A percentile compares a stretch with the other conserved stretches of the same genome.
Evolutionary conservation across 1,140 invertebrate species (phyloP).

Genomic region (Tetramorium parvispinum): DNA sequence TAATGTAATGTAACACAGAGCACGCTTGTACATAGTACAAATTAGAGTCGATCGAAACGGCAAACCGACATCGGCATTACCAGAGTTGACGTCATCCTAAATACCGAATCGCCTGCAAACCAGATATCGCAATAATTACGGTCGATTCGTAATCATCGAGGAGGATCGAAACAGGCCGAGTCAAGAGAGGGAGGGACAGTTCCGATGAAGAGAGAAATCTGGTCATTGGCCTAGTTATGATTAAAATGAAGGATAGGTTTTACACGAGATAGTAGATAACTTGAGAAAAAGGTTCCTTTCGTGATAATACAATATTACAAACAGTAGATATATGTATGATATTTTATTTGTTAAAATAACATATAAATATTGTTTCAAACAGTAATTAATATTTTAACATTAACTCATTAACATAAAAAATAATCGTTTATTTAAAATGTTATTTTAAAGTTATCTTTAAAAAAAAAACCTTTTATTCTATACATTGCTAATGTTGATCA

Average conservation of each 20-base stretch:
- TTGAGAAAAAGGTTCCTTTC: neutral
- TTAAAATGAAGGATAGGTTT: slow-evolving; percentile 7
- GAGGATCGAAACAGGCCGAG: slow-evolving; percentile 39
- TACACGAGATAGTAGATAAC: neutral
- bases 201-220: slow-evolving; percentile 51
- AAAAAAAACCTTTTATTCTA: neutral
- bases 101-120: slow-evolving; percentile 52
- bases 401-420: neutral
- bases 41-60: slow-evolving; percentile 26
- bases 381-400: neutral
- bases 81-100: slow-evolving; percentile 60
- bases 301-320: neutral
- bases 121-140: slow-evolving; percentile 71
- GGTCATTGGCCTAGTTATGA: slow-evolving; percentile 46
- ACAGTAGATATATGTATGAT: neutral
- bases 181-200: slow-evolving; percentile 40
- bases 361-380: neutral
- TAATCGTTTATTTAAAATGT: neutral
- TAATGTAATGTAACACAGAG: slow-evolving; percentile 42
- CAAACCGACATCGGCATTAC: slow-evolving; percentile 41
- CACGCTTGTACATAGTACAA: slow-evolving; percentile 23
- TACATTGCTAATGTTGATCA: neutral
- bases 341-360: neutral
- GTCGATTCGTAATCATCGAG: slow-evolving; percentile 61
- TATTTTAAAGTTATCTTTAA: neutral